Evolutionary conservation across 2,797 vertebrate genomes (phyloP).

Genomic region (Mareca penelope): DNA sequence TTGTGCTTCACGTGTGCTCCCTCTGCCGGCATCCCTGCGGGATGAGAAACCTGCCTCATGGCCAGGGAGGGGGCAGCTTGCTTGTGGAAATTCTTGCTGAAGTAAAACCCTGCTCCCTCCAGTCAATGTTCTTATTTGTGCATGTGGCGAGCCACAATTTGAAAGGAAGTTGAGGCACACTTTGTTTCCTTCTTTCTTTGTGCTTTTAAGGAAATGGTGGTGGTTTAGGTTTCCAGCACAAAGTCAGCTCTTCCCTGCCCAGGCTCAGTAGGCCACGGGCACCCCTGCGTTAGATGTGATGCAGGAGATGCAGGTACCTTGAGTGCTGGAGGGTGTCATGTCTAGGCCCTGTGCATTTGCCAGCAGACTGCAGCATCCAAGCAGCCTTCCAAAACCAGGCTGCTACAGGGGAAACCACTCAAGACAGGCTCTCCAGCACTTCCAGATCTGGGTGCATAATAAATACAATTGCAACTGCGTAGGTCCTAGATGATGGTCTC

Average conservation of each 20-base stretch:
- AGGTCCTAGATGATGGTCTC: background rate
- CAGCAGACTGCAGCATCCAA: background rate
- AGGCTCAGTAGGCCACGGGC: background rate
- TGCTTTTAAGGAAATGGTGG: background rate
- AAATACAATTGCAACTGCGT: background rate
- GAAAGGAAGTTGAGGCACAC: background rate
- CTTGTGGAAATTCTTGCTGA: background rate
- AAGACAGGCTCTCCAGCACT: background rate
- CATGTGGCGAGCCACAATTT: background rate
- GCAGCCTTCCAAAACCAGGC: background rate
- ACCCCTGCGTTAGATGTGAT: background rate
- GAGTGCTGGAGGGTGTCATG: background rate
- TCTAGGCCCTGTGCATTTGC: background rate
- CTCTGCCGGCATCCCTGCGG: background rate
- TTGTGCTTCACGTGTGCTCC: background rate
- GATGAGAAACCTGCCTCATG: background rate
- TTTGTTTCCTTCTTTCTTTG: background rate
- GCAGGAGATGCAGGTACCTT: background rate
- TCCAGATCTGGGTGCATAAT: background rate
- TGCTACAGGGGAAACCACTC: background rate
- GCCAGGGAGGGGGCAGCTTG: background rate
- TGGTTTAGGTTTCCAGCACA: accelerated
- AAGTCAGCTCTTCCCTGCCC: accelerated
- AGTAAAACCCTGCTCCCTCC: background rate
- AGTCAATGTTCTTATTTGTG: background rate